Evolutionary conservation across 2,797 vertebrate species (phyloP).

Genomic region (Streptopelia turtur): DNA sequence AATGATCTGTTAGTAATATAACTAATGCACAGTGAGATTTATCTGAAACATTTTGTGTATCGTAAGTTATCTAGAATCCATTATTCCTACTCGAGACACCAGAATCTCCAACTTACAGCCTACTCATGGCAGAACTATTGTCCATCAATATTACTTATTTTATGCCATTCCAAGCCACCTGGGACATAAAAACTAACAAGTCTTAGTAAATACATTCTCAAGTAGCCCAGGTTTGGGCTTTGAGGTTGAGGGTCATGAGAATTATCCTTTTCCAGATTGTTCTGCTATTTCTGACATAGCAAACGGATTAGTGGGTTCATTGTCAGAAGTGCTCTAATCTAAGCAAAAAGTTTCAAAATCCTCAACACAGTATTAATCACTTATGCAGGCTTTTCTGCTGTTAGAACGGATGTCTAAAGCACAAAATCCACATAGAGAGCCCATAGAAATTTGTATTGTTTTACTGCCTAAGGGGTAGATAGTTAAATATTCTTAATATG

Average conservation of each 20-base stretch:
- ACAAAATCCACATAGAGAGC: neutral
- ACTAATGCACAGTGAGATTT: neutral
- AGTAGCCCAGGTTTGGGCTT: neutral
- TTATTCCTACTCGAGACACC: neutral
- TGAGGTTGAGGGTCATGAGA: neutral
- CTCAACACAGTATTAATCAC: conserved; percentile 29
- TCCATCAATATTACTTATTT: neutral
- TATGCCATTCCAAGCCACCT: neutral
- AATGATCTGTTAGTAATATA: neutral
- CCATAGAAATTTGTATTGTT: conserved; percentile 46
- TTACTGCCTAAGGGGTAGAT: neutral
- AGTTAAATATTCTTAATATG: conserved; percentile 34
- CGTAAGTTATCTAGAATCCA: neutral
- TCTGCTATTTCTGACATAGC: neutral
- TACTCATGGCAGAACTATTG: accelerated
- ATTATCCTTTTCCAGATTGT: neutral
- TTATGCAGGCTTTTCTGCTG: conserved; percentile 12
- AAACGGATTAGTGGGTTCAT: neutral
- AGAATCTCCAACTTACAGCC: neutral
- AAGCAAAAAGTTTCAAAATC: conserved; percentile 30
- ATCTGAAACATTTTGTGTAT: neutral
- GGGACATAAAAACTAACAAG: neutral
- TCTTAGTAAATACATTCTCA: neutral
- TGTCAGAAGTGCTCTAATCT: neutral
- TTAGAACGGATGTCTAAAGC: conserved; percentile 46